A percentile compares a stretch with the other conserved stretches of the same genome.
These are phyloP conservation scores for Coecobrya sp. DNA, from an alignment of 2,888 invertebrate species.

Conservation along the genomic window DNA sequence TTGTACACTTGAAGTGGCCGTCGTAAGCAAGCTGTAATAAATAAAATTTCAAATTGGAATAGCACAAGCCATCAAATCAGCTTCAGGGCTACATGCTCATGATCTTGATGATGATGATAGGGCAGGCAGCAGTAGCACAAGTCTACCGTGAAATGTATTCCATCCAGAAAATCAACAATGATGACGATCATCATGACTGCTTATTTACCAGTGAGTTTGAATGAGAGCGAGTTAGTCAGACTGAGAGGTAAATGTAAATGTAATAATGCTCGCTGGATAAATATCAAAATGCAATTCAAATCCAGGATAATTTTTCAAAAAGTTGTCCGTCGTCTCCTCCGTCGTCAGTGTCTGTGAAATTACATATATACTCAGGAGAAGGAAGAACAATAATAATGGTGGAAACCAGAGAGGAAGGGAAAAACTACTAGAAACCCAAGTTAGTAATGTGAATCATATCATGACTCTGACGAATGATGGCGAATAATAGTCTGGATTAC, in stretches of 20 bases:
- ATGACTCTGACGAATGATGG: neutral
- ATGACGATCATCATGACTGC: neutral
- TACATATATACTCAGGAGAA: neutral
- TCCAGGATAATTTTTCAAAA: neutral
- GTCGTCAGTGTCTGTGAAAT: conserved; percentile 35
- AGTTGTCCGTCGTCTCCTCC: neutral
- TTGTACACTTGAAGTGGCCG: neutral
- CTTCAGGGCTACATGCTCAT: conserved; percentile 19
- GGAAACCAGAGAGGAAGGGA: neutral
- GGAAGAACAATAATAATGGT: neutral
- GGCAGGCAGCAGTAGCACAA: neutral
- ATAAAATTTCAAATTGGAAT: conserved; percentile 29
- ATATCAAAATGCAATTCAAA: neutral
- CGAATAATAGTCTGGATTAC: neutral
- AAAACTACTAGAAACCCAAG: neutral
- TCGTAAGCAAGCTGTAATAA: neutral
- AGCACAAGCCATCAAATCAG: conserved; percentile 29
- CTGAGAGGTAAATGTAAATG: neutral
- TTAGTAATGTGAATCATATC: neutral
- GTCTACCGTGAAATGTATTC: conserved; percentile 31
- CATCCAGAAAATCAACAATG: conserved; percentile 24
- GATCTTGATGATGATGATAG: neutral
- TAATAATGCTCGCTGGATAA: neutral
- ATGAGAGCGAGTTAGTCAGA: neutral
- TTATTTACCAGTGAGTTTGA: neutral